Evolutionary conservation across 2,888 invertebrate species (phyloP), one percentile per base, ranked within the genome.

Genomic region (Gymnosoma rotundatum): DNA sequence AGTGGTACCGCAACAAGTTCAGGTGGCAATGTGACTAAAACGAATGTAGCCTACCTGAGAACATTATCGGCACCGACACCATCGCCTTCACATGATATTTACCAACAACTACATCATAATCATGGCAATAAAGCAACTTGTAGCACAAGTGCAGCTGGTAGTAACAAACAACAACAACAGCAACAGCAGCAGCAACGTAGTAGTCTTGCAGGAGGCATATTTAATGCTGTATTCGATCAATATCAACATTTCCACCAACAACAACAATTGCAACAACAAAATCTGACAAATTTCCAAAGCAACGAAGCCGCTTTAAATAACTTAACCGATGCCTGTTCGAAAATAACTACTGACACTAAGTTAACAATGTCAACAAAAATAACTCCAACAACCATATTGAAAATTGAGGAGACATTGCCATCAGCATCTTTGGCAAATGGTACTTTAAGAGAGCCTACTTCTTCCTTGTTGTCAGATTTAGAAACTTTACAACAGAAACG

Each of bases 1-100:
- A 78, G 78, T 83, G 69, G 86, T 78, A 66, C 82, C 79, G 86
- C 87, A 87, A 85, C 88, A 74, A 83, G 83, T 75, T 69, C 82
- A 85, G 78, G 73, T 82, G 83, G 74, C 70, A 80, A 83, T 78
- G 75, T 74, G 83, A 83, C 78, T 83, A 86, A 85, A 83, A 73
- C 86, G 87, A 89, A 86, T 86, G 88, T 90, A 88, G 89, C 89
- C 87, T 91, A 91, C 87, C 89, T 91, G 89, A 89, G 91, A 86
- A 89, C 91, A 82, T 87, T 90, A 87, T 91, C 91, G 89, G 91
- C 91, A 87, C 91, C 91, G 82, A 86, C 87, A 82, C 86, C 87
- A 81, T 85, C 88, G 88, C 83, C 84, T 84, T 84, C 84, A 74
- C 84, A 75, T 78, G 81, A 78, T 74, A 81, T 81, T 84, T 84